Evolutionary conservation across 2,113 vertebrate species (phyloP), one percentile per base, ranked within the genome.

Genomic region (Xiphophorus hellerii): DNA sequence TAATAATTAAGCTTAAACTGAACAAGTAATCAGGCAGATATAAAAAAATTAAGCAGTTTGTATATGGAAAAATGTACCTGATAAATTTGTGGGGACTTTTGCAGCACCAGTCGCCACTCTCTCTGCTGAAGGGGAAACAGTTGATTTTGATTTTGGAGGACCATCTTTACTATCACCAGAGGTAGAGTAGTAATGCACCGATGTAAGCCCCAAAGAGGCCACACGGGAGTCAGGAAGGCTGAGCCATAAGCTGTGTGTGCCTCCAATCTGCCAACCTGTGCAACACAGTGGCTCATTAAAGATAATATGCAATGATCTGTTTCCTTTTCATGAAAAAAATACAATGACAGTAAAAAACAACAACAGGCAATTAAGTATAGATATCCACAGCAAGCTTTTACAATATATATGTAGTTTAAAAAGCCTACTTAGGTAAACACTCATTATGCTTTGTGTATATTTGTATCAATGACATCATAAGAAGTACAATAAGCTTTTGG

Each of bases 131-230:
- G 88, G 66, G 42, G 74, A 51, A 35, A 78, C 82, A 20, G 28
- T 48, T 0, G 88, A 39, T 67, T 85, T 17, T n/a, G 84, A n/a
- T 79, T 78, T 89, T 6, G 92, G 84, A 58, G 91, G 87, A 8
- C 44, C 91, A 69, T 93, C 90, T 88, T 94, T 94, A 84, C 82
- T 76, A 69, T 68, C 72, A 58, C 92, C 93, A 69, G 90, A 88
- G 35, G 96, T 95, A 35, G 95, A 96, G 84, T 95, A 98, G 90
- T 94, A 94, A 77, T 96, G 96, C 44, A 96, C 89, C 89, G 94
- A 95, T 58, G 86, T 93, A 76, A 92, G 78, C 22, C 93, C 67
- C 66, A 92, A 82, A 85, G 95, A 84, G 4, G 93, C 92, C 31
- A 94, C 84, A 35, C 93, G 89, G 73, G 74, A 87, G 78, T 90